Evolutionary conservation across 2,113 vertebrate genomes (phyloP).

Genomic region (Mesitornis unicolor): DNA sequence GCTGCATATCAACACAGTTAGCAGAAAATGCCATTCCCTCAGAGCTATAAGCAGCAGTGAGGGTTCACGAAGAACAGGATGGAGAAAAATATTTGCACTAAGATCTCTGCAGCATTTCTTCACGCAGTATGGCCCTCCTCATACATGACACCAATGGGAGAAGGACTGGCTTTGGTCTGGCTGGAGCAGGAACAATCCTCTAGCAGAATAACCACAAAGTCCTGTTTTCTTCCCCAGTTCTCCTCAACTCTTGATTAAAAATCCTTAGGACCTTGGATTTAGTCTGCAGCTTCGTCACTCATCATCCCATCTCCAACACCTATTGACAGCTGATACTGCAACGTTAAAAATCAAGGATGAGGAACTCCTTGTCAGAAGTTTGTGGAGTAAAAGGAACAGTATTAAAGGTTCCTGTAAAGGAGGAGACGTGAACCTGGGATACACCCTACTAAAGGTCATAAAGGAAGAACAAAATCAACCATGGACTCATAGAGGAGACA

Average conservation of each 20-base stretch:
- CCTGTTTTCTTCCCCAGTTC: neutral
- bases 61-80: rapidly evolving
- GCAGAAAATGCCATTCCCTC: neutral
- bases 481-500: neutral
- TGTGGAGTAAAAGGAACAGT: neutral
- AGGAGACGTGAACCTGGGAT: neutral
- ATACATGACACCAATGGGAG: neutral
- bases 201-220: neutral
- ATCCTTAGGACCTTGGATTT: neutral
- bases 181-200: neutral
- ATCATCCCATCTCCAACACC: neutral
- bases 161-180: neutral
- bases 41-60: neutral
- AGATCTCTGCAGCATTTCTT: neutral
- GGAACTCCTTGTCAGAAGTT: neutral
- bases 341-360: neutral
- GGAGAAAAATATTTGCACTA: neutral
- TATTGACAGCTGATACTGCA: neutral
- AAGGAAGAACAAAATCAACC: neutral
- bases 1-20: neutral
- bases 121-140: neutral
- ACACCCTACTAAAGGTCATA: neutral
- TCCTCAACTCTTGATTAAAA: neutral
- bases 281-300: neutral
- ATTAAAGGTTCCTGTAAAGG: neutral